Base-by-base conservation (phyloP, 2,797 vertebrate species). In the Pogoniulus pusillus region DNA sequence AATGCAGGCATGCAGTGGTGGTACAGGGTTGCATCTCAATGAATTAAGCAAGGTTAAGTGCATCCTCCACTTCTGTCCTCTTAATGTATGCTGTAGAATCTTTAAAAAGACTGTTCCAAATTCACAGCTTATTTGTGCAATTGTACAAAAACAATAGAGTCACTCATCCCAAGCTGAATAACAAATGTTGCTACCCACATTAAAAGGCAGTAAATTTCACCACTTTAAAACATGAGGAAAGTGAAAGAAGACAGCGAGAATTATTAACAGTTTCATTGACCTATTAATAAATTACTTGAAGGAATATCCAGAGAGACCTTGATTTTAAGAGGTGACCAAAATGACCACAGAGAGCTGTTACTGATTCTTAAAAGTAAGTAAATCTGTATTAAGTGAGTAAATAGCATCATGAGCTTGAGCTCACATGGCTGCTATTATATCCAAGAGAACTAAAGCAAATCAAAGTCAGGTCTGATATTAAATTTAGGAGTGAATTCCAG, bases 281-380 rank as follows among this genome's bases (percentile, higher is more conserved):
- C 92, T 85, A 76, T 95, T 98, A 58, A 77, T 96, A 80, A 97
- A 92, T 34, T 97, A 95, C 87, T 95, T 98, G 80, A 96, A 93
- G 75, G 80, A 91, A 87, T 95, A 81, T 77, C 72, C 63, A 7
- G 94, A 96, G n/a, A 91, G 96, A 83, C 89, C 94, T 51, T 94
- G 94, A 83, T 97, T 97, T 92, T 96, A 94, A 55, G 63, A 95
- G 2, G 78, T 91, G 32, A 93, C 93, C 4, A 8, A 96, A 94
- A 87, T 98, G 88, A 97, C 55, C 92, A 96, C 89, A 20, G 97
- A 97, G 65, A 98, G 95, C 93, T 97, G 97, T 96, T 97, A 97
- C n/a, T 86, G 97, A 81, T 96, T 93, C 71, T 97, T 97, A 30
- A 97, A 98, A 97, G 96, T 97, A 72, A 84, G 71, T 90, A 90